These are phyloP conservation scores for Malurus alboscapulatus DNA, from an alignment of 2,113 vertebrate genomes.

Conservation along the genomic window DNA sequence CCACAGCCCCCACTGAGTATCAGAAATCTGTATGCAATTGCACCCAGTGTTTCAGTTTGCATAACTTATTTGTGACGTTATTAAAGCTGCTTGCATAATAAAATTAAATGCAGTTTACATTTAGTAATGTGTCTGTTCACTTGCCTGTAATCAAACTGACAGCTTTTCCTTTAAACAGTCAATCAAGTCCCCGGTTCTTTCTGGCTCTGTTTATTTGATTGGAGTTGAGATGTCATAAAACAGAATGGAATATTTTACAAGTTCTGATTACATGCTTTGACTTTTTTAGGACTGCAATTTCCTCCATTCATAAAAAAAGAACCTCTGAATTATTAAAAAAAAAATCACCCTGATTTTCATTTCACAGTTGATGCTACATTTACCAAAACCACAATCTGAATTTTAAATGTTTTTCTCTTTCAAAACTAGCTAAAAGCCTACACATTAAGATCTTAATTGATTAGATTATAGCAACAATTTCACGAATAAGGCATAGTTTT, in stretches of 20 bases:
- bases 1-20: background rate
- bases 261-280: constrained; percentile 36
- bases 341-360: background rate
- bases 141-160: constrained; percentile 64
- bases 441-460: constrained; percentile 35
- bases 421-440: background rate
- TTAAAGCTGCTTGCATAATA: constrained; percentile 54
- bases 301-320: constrained; percentile 40
- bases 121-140: constrained; percentile 31
- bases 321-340: background rate
- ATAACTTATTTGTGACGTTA: constrained; percentile 27
- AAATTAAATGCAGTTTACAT: constrained; percentile 60
- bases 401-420: background rate
- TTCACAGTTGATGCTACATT: constrained; percentile 18
- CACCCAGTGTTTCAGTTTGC: background rate
- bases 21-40: background rate
- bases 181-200: constrained; percentile 34
- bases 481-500: background rate
- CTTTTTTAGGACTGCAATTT: constrained; percentile 47
- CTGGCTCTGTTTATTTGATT: constrained; percentile 53
- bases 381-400: constrained; percentile 19
- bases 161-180: constrained; percentile 64
- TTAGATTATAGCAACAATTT: constrained; percentile 22
- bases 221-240: constrained; percentile 58
- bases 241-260: constrained; percentile 58